Conservation (phyloP, 35 echinoderm and acorn worm genomes). For the Amphiura filiformis region DNA sequence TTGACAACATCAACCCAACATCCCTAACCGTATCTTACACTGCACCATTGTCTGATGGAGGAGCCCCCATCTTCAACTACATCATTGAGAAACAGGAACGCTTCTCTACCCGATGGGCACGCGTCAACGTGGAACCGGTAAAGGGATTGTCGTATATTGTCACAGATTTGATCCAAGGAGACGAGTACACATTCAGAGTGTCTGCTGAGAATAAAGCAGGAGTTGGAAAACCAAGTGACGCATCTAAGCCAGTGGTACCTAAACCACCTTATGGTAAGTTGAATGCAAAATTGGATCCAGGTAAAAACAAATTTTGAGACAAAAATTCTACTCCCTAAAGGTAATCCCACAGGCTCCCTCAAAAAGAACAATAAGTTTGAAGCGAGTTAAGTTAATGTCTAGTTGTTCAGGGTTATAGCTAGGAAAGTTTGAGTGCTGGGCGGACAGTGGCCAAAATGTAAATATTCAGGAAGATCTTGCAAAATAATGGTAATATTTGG, state of each 20-base stretch:
- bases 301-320: neutral
- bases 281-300: neutral
- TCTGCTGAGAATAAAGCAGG: slow-evolving; percentile 88
- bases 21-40: slow-evolving; percentile 71
- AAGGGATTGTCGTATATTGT: slow-evolving; percentile 61
- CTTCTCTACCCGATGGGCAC: slow-evolving; percentile 72
- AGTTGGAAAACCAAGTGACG: slow-evolving; percentile 76
- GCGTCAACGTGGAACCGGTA: slow-evolving; percentile 47
- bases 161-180: slow-evolving; percentile 70
- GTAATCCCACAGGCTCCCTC: too few species aligned
- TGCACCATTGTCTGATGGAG: slow-evolving; percentile 72
- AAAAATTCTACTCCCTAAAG: too few species aligned
- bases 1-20: slow-evolving; percentile 39
- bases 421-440: too few species aligned
- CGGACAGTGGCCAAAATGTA: too few species aligned
- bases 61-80: slow-evolving; percentile 83
- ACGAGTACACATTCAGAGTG: slow-evolving; percentile 85
- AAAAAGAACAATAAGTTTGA: too few species aligned
- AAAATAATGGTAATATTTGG: too few species aligned
- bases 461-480: too few species aligned
- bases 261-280: slow-evolving; percentile 92
- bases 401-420: too few species aligned
- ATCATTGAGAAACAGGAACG: slow-evolving; percentile 81
- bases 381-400: too few species aligned
- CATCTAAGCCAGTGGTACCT: slow-evolving; percentile 57